Conservation (phyloP, 37 sponge, comb jelly and placozoan genomes). For the Mnemiopsis leidyi region DNA sequence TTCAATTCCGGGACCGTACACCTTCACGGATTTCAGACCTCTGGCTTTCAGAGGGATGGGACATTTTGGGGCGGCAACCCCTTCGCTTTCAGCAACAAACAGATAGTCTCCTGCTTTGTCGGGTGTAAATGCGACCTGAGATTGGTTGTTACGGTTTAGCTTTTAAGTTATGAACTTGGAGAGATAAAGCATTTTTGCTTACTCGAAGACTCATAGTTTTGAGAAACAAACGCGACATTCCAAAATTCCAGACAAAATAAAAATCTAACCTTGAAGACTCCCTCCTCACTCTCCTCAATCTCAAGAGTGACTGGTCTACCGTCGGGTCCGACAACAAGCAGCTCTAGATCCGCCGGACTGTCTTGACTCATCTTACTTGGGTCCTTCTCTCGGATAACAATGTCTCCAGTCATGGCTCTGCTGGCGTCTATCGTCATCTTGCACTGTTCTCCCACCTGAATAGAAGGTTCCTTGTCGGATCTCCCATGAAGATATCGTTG, state of each 20-base stretch:
- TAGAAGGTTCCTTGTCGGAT: too few relatives aligned
- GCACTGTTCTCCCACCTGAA: conserved; percentile 61
- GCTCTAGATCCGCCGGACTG: conserved; percentile 33
- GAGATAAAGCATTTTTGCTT: too few relatives aligned
- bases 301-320: conserved; percentile 42
- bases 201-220: too few relatives aligned
- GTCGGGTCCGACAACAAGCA: conserved; percentile 57
- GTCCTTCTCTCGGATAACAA: conserved; percentile 63
- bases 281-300: conserved; percentile 50
- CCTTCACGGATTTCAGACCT: conserved; percentile 65
- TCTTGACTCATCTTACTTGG: neutral
- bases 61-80: conserved; percentile 52
- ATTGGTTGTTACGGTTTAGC: too few relatives aligned
- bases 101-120: conserved; percentile 53
- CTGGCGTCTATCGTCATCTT: conserved; percentile 57
- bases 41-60: conserved; percentile 59
- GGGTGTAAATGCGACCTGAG: conserved; percentile 58
- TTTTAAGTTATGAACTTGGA: too few relatives aligned
- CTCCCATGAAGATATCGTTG: too few relatives aligned
- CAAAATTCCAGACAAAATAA: too few relatives aligned
- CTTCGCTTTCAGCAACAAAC: conserved; percentile 48
- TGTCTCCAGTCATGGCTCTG: conserved; percentile 40
- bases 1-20: conserved; percentile 74
- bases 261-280: conserved; percentile 42
- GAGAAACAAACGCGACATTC: too few relatives aligned